Percentiles rank a stretch among this genome's conserved stretches.
These are phyloP conservation scores for Protonemura montana DNA, from an alignment of 2,888 invertebrate species.

Conservation along the genomic window DNA sequence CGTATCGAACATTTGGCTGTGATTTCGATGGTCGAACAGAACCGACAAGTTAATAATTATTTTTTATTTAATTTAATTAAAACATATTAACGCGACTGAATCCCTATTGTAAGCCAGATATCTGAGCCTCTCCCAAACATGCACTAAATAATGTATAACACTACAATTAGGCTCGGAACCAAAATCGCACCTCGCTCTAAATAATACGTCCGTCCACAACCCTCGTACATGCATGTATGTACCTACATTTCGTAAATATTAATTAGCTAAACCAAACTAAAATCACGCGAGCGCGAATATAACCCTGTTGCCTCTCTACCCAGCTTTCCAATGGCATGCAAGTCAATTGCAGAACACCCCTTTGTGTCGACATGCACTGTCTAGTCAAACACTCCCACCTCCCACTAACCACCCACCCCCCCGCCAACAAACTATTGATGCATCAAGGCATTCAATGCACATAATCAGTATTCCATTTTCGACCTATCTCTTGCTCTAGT, in stretches of 20 bases:
- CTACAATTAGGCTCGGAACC: background rate
- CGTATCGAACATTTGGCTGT: background rate
- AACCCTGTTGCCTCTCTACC: background rate
- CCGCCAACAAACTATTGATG: background rate
- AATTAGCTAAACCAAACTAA: background rate
- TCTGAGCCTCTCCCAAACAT: background rate
- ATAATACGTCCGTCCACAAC: background rate
- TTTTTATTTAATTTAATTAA: too few species aligned
- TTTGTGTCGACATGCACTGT: background rate
- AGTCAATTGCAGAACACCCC: background rate
- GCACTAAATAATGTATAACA: background rate
- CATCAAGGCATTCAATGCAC: slow-evolving; percentile 5
- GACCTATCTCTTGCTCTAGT: background rate
- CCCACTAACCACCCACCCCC: background rate
- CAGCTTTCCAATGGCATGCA: background rate
- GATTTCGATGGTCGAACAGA: background rate
- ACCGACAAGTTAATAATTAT: background rate
- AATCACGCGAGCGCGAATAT: background rate
- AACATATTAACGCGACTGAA: too few species aligned
- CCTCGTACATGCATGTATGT: background rate
- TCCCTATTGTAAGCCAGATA: background rate
- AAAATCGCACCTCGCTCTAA: background rate
- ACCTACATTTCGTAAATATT: background rate
- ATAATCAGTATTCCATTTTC: background rate
- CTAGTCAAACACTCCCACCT: background rate